These are phyloP conservation scores for Erythrolamprus reginae DNA, from an alignment of 2,113 vertebrate species.

Conservation along the genomic window DNA sequence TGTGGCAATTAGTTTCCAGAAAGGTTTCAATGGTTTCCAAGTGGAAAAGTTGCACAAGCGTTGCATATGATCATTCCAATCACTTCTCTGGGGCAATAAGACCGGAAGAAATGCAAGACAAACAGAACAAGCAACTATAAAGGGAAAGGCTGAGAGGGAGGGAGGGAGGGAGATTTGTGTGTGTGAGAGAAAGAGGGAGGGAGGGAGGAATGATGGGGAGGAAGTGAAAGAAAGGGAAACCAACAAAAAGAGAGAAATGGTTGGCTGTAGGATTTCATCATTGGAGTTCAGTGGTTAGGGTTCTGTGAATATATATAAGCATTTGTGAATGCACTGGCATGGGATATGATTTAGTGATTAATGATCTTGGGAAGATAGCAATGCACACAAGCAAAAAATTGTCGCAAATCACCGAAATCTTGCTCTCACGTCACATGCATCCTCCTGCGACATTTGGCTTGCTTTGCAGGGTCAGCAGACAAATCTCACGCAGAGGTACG, in stretches of 20 bases:
- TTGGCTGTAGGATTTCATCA: not conserved
- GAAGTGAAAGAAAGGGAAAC: not conserved
- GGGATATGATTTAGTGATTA: not conserved
- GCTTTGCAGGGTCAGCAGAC: no score
- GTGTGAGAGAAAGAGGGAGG: no score
- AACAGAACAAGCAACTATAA: not conserved
- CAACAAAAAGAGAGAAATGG: not conserved
- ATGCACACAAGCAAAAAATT: no score
- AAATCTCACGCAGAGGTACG: no score
- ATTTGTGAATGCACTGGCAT: not conserved
- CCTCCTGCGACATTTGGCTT: no score
- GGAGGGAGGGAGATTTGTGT: no score
- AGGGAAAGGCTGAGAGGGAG: not conserved
- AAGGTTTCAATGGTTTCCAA: not conserved
- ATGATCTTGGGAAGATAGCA: not conserved
- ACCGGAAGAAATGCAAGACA: not conserved
- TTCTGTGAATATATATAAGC: not conserved
- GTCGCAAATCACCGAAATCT: no score
- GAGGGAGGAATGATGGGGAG: not conserved
- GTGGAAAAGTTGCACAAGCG: not conserved
- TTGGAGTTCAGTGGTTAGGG: not conserved
- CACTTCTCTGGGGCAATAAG: not conserved
- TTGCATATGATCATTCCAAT: not conserved
- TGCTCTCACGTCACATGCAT: no score
- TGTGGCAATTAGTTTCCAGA: not conserved